Conservation (phyloP, 2,797 vertebrate species). For the Peromyscus eremicus region DNA sequence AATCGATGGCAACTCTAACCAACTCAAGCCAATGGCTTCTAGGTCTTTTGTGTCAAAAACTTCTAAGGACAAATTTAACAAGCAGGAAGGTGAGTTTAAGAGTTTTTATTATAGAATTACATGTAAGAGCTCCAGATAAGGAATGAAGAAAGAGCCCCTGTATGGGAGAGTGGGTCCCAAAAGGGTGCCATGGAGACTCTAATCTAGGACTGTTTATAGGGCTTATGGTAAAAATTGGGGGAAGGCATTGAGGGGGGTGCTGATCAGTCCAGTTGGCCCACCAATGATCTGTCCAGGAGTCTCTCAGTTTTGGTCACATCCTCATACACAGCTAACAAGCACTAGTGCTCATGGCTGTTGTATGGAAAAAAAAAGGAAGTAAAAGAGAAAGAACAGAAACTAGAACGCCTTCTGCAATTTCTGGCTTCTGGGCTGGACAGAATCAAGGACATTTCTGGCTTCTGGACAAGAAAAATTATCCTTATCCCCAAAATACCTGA, state of each 20-base stretch:
- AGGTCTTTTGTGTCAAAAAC: background rate
- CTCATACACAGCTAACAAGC: background rate
- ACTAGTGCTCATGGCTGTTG: background rate
- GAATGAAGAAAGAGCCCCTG: background rate
- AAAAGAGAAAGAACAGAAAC: background rate
- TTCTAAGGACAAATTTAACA: background rate
- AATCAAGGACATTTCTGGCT: background rate
- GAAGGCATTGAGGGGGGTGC: too few species aligned
- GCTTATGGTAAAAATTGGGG: background rate
- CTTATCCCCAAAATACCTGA: background rate
- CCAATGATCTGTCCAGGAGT: background rate
- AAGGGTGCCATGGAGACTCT: too few species aligned
- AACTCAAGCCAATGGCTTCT: background rate
- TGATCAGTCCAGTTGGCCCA: background rate
- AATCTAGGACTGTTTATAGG: background rate
- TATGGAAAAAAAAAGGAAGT: background rate
- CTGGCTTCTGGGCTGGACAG: fast-evolving
- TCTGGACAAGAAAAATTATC: background rate
- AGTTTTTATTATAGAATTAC: background rate
- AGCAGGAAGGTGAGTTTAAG: background rate
- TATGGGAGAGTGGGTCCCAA: background rate
- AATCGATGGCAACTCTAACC: background rate
- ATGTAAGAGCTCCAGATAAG: background rate
- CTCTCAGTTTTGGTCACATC: background rate
- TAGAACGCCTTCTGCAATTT: background rate